These are phyloP conservation scores for Craseonycteris thonglongyai DNA, from an alignment of 2,113 vertebrate genomes.

Conservation along the genomic window DNA sequence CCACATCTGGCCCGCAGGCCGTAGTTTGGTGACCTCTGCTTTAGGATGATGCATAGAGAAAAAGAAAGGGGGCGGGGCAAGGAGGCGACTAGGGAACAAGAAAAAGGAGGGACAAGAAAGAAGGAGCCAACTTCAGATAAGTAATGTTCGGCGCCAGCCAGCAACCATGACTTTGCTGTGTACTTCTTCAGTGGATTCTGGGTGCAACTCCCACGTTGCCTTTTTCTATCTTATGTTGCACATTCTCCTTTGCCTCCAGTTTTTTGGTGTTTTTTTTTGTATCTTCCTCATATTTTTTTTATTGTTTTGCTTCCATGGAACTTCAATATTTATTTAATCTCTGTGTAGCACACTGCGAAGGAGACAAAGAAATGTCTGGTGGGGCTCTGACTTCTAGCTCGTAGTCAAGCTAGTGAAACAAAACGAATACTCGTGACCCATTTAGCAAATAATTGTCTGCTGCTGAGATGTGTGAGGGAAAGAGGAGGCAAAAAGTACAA, in stretches of 20 bases:
- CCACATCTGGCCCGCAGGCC: no score
- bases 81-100: not conserved
- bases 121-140: not conserved
- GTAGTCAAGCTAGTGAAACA: not conserved
- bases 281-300: not conserved
- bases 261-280: not conserved
- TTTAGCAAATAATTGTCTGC: not conserved
- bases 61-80: not conserved
- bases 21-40: no score
- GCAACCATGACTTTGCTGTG: rapidly evolving
- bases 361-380: not conserved
- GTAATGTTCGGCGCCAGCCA: not conserved
- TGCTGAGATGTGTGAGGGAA: not conserved
- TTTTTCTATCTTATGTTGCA: not conserved
- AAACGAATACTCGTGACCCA: not conserved
- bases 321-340: not conserved
- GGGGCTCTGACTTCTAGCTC: not conserved
- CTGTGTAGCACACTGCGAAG: not conserved
- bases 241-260: not conserved
- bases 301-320: not conserved
- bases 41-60: not conserved
- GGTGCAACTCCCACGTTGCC: rapidly evolving
- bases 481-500: not conserved
- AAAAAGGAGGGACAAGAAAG: no score
- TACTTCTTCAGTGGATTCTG: not conserved